Percentiles rank a stretch among this genome's conserved stretches.
Evolutionary conservation across 1,140 invertebrate species (phyloP).

Genomic region (Heliconius melpomene): DNA sequence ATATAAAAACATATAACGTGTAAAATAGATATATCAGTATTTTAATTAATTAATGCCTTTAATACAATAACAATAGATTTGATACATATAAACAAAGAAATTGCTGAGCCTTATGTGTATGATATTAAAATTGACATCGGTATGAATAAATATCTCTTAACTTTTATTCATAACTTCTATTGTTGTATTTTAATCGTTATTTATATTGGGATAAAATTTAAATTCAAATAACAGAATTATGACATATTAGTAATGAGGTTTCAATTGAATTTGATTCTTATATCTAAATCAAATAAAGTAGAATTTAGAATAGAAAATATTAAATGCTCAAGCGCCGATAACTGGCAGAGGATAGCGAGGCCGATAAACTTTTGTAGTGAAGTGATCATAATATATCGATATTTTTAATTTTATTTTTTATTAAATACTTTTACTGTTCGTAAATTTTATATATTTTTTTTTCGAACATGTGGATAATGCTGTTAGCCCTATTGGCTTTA

Average conservation of each 20-base stretch:
- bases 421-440: no score
- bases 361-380: neutral
- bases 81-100: neutral
- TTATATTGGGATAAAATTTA: neutral
- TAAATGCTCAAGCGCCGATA: neutral
- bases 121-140: neutral
- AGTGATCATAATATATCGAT: no score
- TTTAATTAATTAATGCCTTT: neutral
- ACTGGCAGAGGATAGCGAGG: neutral
- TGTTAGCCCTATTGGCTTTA: no score
- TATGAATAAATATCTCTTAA: neutral
- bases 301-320: neutral
- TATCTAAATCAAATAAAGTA: accelerated
- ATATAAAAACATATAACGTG: no score
- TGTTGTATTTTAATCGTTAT: neutral
- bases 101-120: neutral
- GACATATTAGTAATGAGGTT: neutral
- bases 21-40: neutral
- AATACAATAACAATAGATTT: neutral
- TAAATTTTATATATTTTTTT: no score
- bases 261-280: neutral
- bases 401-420: no score
- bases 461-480: no score
- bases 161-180: neutral
- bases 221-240: neutral